phyloP scores from a whole-genome alignment of 2,888 invertebrate species.

The Cheilosia vernalis region DNA sequence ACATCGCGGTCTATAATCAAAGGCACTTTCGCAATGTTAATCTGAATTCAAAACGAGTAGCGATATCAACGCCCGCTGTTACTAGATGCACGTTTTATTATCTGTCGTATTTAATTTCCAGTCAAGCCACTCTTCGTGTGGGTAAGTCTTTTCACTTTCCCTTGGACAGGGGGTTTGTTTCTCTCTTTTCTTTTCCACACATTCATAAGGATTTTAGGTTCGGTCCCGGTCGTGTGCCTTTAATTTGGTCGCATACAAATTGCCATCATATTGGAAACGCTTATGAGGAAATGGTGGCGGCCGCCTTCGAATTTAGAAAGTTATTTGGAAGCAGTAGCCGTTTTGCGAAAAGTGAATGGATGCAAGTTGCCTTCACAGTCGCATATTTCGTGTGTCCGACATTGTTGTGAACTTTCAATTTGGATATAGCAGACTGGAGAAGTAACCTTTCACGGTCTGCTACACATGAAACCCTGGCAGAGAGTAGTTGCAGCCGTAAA shows the following conservation, averaged over 20 bases:
- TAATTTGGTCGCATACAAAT: slow-evolving; percentile 28
- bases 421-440: slow-evolving; percentile 28
- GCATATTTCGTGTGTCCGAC: slow-evolving; percentile 26
- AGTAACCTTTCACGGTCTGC: slow-evolving; percentile 31
- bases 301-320: slow-evolving; percentile 60
- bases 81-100: slow-evolving; percentile 46
- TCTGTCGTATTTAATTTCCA: slow-evolving; percentile 31
- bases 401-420: slow-evolving; percentile 52
- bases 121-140: slow-evolving; percentile 17
- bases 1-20: slow-evolving; percentile 33
- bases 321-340: slow-evolving; percentile 29
- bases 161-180: slow-evolving; percentile 8
- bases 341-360: slow-evolving; percentile 66
- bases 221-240: background rate
- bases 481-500: slow-evolving; percentile 24
- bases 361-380: background rate
- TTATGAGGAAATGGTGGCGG: slow-evolving; percentile 27
- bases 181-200: background rate
- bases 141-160: slow-evolving; percentile 46
- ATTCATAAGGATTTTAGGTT: slow-evolving; percentile 9
- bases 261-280: slow-evolving; percentile 29
- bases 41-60: slow-evolving; percentile 64
- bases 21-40: slow-evolving; percentile 41
- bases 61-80: slow-evolving; percentile 50
- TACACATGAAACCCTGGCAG: slow-evolving; percentile 14